These are phyloP conservation scores for Mustela lutreola DNA, from an alignment of 2,113 vertebrate species.

Conservation along the genomic window DNA sequence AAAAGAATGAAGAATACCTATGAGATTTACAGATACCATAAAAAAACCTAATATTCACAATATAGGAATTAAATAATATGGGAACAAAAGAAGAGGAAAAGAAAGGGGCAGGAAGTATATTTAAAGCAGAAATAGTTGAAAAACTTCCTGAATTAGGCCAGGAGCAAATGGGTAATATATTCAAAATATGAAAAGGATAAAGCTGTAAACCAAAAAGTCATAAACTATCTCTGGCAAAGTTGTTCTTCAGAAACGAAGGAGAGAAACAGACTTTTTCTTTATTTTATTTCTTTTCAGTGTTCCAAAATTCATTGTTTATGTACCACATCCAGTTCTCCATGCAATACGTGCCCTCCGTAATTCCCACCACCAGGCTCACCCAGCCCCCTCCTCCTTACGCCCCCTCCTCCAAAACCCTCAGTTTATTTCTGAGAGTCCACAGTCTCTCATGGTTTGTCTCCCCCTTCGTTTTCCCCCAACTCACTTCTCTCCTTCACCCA, in stretches of 20 bases:
- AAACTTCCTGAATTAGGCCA: neutral
- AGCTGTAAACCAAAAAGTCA: neutral
- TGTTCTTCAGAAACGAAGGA: neutral
- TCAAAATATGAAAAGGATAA: neutral
- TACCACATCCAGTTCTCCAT: no score
- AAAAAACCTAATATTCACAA: neutral
- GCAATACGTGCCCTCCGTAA: no score
- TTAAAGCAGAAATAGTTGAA: neutral
- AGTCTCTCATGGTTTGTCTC: no score
- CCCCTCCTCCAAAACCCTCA: no score
- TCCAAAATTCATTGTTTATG: no score
- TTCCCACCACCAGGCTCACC: no score
- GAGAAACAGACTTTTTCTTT: neutral
- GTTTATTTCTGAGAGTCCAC: no score
- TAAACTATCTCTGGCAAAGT: neutral
- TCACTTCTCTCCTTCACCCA: no score
- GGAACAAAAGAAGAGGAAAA: neutral
- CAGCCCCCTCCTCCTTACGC: no score
- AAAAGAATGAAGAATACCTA: neutral
- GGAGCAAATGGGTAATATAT: neutral
- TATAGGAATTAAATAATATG: neutral
- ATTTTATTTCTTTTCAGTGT: no score
- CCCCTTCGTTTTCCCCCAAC: no score
- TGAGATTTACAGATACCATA: neutral
- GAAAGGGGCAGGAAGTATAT: neutral